Evolutionary conservation across 2,888 invertebrate genomes (phyloP), one percentile per base, ranked within the genome.

Genomic region (Hypselothyrea guttata): DNA sequence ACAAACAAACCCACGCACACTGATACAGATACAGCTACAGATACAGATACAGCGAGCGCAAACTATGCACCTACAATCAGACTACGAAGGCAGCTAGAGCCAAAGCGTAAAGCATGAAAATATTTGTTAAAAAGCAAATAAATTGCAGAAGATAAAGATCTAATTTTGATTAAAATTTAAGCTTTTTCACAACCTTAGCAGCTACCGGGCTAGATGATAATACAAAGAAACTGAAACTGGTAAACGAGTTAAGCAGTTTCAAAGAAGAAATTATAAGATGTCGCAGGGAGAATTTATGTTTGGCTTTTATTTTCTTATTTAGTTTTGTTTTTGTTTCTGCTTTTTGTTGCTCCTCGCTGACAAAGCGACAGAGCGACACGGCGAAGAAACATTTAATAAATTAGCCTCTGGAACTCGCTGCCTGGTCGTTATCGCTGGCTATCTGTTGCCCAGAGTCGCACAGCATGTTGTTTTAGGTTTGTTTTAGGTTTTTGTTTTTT

Each of bases 141-240:
- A 84, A 73, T 81, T 71, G 76, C 75, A 55, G 61, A 40, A 68
- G 86, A 86, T 84, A 84, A 86, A 66, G 71, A 86, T 84, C 79
- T 78, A 72, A 78, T 82, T 86, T 86, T 82, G 84, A 82, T 85
- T 82, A 85, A 85, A 85, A 85, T 85, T 82, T 83, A 82, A 82
- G 82, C 82, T 82, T 85, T 82, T 82, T 82, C 85, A 82, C 82
- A 82, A 85, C 78, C 85, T 75, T 44, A 63, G 48, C 68, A 63
- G 82, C 82, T 82, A 82, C 82, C 69, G 82, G 78, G 65, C 70
- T 7, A 45, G 56, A 34, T 35, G 31, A 11, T n/a, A 4, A 7
- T 27, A n/a, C 4, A 4, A 16, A 42, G 34, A 34, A 34, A 18
- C 37, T 16, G n/a, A 31, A 18, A 2, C 13, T 11, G 27, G 7